A percentile compares a stretch with the other conserved stretches of the same genome.
These are phyloP conservation scores for Uropetala carovei DNA, from an alignment of 2,888 invertebrate genomes.

Conservation along the genomic window DNA sequence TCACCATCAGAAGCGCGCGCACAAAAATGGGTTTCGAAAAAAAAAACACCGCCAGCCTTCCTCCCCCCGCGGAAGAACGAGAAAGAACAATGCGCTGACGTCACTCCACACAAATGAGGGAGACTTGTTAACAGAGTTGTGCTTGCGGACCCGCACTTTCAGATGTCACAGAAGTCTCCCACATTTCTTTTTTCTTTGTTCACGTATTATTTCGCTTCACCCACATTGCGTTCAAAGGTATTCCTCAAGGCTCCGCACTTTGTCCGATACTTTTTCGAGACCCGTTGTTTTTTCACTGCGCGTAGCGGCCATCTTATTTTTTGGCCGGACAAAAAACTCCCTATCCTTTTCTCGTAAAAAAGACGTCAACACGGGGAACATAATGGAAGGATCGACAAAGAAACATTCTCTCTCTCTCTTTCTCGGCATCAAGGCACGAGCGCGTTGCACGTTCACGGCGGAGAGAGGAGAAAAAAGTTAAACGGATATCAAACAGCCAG, in stretches of 20 bases:
- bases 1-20: constrained; percentile 27
- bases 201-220: constrained; percentile 30
- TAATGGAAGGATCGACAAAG: constrained; percentile 53
- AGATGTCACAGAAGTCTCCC: constrained; percentile 54
- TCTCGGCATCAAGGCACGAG: constrained; percentile 42
- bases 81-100: constrained; percentile 36
- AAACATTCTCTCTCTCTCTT: constrained; percentile 38
- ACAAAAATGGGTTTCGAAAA: constrained; percentile 36
- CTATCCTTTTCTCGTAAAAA: constrained; percentile 38
- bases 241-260: constrained; percentile 27
- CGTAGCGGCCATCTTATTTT: constrained; percentile 9
- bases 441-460: constrained; percentile 28
- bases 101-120: constrained; percentile 36
- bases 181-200: constrained; percentile 42
- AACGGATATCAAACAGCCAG: constrained; percentile 63
- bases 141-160: constrained; percentile 49
- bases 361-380: constrained; percentile 23
- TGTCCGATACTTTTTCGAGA: not conserved
- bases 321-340: constrained; percentile 26
- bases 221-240: constrained; percentile 58
- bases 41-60: constrained; percentile 39
- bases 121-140: constrained; percentile 61
- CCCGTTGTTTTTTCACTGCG: constrained; percentile 22
- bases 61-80: constrained; percentile 22
- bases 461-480: constrained; percentile 40